Conservation (phyloP, 1,140 invertebrate species). For the Cardiocondyla obscurior region DNA sequence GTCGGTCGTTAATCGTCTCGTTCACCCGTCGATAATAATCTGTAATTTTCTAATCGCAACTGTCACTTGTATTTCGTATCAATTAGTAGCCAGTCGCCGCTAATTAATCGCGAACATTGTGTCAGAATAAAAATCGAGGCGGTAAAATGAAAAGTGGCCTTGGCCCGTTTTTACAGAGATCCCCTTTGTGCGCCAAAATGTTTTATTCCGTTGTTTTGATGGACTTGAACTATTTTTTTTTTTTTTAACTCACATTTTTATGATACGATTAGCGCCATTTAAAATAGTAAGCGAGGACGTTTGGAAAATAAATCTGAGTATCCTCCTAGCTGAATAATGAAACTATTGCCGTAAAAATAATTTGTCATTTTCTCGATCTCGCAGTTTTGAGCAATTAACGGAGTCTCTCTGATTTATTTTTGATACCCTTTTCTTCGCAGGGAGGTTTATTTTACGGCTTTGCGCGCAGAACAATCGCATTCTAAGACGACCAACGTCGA, state of each 20-base stretch:
- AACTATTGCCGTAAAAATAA: not conserved
- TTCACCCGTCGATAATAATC: not conserved
- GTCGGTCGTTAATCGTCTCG: not conserved
- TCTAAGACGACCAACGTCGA: not conserved
- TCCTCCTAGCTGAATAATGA: not conserved
- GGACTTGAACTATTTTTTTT: not conserved
- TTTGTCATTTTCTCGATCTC: not conserved
- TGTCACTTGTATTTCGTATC: not conserved
- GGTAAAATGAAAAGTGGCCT: not conserved
- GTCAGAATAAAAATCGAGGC: not conserved
- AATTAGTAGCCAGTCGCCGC: too few relatives aligned
- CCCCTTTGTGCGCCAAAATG: not conserved
- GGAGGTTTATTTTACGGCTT: not conserved
- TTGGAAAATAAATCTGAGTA: not conserved
- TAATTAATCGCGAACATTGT: not conserved
- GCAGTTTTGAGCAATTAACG: not conserved
- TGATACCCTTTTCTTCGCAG: not conserved
- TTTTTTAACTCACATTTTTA: not conserved
- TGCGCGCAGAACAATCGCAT: conserved; percentile 10
- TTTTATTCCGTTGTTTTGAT: not conserved
- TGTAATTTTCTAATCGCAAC: not conserved
- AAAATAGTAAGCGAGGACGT: not conserved
- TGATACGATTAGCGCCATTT: not conserved
- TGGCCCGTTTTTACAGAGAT: not conserved
- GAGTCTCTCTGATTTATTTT: not conserved